These are phyloP conservation scores for Troides aeacus DNA, from an alignment of 2,888 invertebrate species.

Conservation along the genomic window DNA sequence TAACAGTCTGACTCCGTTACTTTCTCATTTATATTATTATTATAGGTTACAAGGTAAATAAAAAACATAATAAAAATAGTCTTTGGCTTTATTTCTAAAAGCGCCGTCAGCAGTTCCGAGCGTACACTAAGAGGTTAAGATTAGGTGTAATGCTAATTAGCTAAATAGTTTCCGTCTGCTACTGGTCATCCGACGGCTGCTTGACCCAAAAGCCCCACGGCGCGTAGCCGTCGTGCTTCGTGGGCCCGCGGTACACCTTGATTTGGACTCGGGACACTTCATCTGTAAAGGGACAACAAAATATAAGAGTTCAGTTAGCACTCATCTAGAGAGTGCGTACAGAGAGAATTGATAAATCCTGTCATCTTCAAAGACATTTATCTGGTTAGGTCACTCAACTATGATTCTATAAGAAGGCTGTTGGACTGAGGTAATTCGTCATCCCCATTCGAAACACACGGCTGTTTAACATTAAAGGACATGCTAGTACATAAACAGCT, in stretches of 20 bases:
- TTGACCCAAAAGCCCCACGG: conserved; percentile 88
- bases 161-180: background rate
- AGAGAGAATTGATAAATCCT: too few relatives aligned
- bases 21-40: background rate
- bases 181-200: conserved; percentile 82
- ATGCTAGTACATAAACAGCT: too few relatives aligned
- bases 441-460: too few relatives aligned
- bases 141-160: background rate
- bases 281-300: conserved; percentile 52
- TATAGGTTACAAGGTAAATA: background rate
- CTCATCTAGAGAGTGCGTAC: background rate
- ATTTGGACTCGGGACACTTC: conserved; percentile 84
- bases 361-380: too few relatives aligned
- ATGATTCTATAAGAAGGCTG: too few relatives aligned
- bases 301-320: background rate
- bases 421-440: too few relatives aligned
- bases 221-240: conserved; percentile 82
- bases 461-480: too few relatives aligned
- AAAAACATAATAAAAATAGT: conserved; percentile 23
- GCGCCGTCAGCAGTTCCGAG: conserved; percentile 14
- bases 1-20: too few relatives aligned
- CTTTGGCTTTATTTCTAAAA: conserved; percentile 32
- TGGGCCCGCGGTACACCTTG: conserved; percentile 86
- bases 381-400: too few relatives aligned
- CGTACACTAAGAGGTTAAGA: conserved; percentile 12